A percentile compares a stretch with the other conserved stretches of the same genome.
Conservation (phyloP, 2,888 invertebrate genomes). For the Thecophora atra region DNA sequence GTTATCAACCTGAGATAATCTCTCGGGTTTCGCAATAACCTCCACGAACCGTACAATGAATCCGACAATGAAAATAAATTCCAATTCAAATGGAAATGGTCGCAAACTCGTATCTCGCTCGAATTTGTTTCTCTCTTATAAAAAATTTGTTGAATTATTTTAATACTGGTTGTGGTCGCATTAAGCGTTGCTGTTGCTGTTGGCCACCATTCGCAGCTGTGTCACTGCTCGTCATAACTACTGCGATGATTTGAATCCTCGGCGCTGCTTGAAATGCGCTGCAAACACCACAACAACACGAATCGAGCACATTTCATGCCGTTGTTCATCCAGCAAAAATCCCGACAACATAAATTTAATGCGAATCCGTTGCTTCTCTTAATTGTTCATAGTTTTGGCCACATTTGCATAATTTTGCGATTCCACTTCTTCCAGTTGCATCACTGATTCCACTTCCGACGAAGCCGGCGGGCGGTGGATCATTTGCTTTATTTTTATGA, state of each 20-base stretch:
- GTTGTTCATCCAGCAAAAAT: neutral
- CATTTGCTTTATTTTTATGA: neutral
- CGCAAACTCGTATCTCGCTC: too few relatives aligned
- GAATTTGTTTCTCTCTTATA: too few relatives aligned
- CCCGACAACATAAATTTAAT: slow-evolving; percentile 3
- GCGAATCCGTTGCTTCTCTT: slow-evolving; percentile 18
- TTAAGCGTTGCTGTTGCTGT: too few relatives aligned
- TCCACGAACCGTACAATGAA: too few relatives aligned
- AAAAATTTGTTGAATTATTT: too few relatives aligned
- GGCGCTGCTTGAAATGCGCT: too few relatives aligned
- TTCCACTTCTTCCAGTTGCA: slow-evolving; percentile 15
- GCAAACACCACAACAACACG: neutral
- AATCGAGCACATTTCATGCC: neutral
- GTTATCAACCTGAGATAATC: too few relatives aligned
- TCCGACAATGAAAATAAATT: too few relatives aligned
- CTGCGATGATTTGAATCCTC: neutral
- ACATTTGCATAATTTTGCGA: slow-evolving; percentile 24
- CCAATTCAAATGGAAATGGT: too few relatives aligned
- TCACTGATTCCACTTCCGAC: neutral
- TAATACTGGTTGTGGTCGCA: too few relatives aligned
- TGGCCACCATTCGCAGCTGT: neutral
- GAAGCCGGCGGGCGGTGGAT: neutral
- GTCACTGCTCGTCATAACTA: neutral
- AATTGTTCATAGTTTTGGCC: slow-evolving; percentile 23
- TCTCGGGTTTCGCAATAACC: too few relatives aligned